phyloP scores from a whole-genome alignment of 2,113 vertebrate species.

The Ctenodactylus gundi region DNA sequence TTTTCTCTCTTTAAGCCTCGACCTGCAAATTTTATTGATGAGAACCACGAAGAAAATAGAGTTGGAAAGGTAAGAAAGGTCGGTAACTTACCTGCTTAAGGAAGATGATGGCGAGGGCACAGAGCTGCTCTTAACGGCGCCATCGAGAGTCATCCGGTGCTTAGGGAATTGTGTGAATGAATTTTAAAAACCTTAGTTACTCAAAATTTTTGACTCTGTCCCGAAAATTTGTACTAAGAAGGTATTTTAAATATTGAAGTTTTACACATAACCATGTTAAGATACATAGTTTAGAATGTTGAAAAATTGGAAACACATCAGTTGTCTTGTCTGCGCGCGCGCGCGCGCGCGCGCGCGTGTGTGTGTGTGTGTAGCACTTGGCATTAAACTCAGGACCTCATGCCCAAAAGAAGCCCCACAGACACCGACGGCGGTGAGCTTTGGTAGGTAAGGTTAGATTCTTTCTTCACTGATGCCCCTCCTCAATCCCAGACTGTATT shows the following conservation, averaged over 20 bases:
- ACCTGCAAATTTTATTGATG: too few species aligned
- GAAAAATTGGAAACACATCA: neutral
- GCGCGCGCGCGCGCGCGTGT: too few species aligned
- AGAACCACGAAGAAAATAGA: too few species aligned
- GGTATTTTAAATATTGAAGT: constrained; percentile 21
- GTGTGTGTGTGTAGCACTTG: too few species aligned
- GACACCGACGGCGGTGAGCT: neutral
- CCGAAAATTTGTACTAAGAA: neutral
- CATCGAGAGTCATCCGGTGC: neutral
- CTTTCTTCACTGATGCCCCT: neutral
- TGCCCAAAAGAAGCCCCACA: neutral
- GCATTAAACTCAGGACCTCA: too few species aligned
- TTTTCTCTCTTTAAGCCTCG: too few species aligned
- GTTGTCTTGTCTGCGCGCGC: too few species aligned
- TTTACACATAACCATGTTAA: neutral
- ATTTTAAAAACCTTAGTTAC: neutral
- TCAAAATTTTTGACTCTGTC: neutral
- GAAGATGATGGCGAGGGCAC: neutral
- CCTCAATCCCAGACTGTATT: neutral
- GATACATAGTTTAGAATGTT: neutral
- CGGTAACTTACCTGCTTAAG: neutral
- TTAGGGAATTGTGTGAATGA: neutral
- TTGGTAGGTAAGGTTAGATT: neutral
- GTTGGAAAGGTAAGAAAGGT: too few species aligned
- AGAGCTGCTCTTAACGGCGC: neutral